Evolutionary conservation across 2,888 invertebrate genomes (phyloP).

Genomic region (Drosophila anomalipes): DNA sequence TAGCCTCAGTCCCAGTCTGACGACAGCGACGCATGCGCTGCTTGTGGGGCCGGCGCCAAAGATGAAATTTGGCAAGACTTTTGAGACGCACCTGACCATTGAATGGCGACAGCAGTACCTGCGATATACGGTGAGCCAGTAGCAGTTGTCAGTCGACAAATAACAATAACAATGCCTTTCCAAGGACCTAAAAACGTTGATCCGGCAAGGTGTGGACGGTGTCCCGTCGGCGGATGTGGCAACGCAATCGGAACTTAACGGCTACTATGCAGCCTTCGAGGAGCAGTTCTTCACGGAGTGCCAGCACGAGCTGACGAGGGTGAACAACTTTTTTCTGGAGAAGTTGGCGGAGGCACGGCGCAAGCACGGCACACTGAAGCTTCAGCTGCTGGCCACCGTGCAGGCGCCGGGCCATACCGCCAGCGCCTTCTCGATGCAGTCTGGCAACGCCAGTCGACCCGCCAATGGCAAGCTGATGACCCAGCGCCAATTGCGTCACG

Average conservation of each 20-base stretch:
- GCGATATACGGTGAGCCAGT: constrained; percentile 89
- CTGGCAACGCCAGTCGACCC: constrained; percentile 9
- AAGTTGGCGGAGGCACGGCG: constrained; percentile 98
- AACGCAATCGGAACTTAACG: constrained; percentile 1
- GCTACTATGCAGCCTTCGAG: constrained; percentile 94
- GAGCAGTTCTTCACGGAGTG: constrained; percentile 97
- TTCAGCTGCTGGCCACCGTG: constrained; percentile 81
- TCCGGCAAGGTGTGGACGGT: constrained; percentile 94
- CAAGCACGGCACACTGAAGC: constrained; percentile 92
- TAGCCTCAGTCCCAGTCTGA: constrained; percentile 22
- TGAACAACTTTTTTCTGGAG: constrained; percentile 97
- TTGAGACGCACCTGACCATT: constrained; percentile 98
- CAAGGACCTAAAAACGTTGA: constrained; percentile 93
- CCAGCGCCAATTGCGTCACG: constrained; percentile 88
- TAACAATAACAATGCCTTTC: constrained; percentile 7
- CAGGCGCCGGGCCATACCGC: constrained; percentile 28
- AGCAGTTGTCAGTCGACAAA: not conserved
- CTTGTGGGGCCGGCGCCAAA: constrained; percentile 34
- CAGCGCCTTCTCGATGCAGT: constrained; percentile 28
- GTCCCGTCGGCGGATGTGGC: constrained; percentile 90
- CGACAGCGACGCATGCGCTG: constrained; percentile 32
- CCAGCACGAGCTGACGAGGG: constrained; percentile 96
- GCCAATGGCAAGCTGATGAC: constrained; percentile 51
- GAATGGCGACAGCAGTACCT: constrained; percentile 99
- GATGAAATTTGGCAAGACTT: constrained; percentile 99